Evolutionary conservation across 1,140 invertebrate species (phyloP).

Genomic region (Papilio machaon): DNA sequence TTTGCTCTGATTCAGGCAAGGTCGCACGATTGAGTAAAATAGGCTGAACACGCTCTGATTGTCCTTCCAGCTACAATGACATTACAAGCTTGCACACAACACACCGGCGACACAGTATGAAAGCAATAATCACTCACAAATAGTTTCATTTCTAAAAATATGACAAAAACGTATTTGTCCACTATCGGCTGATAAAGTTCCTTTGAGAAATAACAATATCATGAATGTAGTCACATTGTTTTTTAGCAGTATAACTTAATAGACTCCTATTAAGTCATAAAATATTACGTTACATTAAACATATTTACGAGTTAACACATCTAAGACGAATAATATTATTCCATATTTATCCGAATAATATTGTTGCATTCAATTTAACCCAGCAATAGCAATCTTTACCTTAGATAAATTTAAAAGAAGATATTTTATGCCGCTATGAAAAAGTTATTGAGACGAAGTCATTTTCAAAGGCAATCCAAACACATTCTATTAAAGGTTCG

Average conservation of each 20-base stretch:
- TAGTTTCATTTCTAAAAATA: no score
- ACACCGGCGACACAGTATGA: background rate
- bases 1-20: constrained; percentile 61
- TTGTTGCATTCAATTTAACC: no score
- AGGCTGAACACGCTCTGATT: constrained; percentile 56
- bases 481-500: constrained; percentile 11
- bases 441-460: background rate
- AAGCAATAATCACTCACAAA: no score
- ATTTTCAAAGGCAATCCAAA: background rate
- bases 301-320: no score
- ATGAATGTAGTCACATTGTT: background rate
- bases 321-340: no score
- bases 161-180: no score
- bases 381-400: no score
- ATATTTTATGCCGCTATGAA: background rate
- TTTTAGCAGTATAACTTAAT: background rate
- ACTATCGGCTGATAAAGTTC: background rate
- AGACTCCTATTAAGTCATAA: no score
- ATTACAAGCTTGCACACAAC: background rate
- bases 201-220: background rate
- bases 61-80: constrained; percentile 30
- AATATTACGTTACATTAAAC: no score
- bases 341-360: no score
- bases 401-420: background rate
- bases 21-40: constrained; percentile 52